Conservation (phyloP, 2,113 vertebrate species). For the Nannobrachium achirus region DNA sequence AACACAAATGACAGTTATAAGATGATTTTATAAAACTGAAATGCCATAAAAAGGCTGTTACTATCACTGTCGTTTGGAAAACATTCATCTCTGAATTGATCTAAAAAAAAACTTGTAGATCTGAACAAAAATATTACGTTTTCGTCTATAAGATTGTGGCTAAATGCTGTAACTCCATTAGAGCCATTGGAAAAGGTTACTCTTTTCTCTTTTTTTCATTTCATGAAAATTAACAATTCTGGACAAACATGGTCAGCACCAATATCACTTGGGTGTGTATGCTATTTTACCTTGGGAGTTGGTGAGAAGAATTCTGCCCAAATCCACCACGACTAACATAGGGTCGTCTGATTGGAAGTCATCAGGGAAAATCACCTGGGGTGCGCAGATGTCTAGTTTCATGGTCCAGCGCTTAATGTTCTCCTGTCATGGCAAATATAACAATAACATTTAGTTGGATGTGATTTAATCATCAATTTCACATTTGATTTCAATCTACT, state of each 20-base stretch:
- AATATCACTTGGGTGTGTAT: too few relatives aligned
- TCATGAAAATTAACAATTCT: too few relatives aligned
- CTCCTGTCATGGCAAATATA: slow-evolving; percentile 75
- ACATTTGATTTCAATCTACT: not conserved
- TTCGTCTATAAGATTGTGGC: too few relatives aligned
- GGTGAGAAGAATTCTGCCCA: slow-evolving; percentile 94
- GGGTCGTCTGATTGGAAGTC: slow-evolving; percentile 93
- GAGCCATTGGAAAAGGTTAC: too few relatives aligned
- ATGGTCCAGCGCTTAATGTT: slow-evolving; percentile 95
- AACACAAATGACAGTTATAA: not conserved
- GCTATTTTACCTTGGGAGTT: slow-evolving; percentile 90
- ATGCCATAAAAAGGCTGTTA: not conserved
- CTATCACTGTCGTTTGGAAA: too few relatives aligned
- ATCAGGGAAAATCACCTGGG: slow-evolving; percentile 97
- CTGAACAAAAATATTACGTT: too few relatives aligned
- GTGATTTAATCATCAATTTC: not conserved
- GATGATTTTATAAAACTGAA: not conserved
- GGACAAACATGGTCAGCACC: too few relatives aligned
- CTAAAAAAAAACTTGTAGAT: too few relatives aligned
- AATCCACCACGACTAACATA: slow-evolving; percentile 92
- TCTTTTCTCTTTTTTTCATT: too few relatives aligned
- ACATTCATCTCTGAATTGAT: too few relatives aligned
- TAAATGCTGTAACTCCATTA: too few relatives aligned
- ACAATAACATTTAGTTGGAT: not conserved
- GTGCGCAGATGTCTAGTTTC: slow-evolving; percentile 96